Conservation (phyloP, 2,888 invertebrate species). For the Watsonalla binaria region DNA sequence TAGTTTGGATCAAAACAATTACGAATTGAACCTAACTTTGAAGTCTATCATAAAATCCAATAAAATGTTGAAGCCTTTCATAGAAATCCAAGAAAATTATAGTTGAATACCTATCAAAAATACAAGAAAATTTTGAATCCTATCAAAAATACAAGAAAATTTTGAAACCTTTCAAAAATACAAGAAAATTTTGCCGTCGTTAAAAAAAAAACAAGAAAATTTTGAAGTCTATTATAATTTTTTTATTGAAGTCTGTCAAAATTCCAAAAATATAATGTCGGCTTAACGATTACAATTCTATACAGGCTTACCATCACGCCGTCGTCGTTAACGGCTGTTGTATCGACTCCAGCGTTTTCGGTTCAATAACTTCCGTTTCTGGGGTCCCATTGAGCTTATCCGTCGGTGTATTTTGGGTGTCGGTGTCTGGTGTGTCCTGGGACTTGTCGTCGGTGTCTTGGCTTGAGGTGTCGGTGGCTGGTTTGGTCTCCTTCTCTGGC, state of each 20-base stretch:
- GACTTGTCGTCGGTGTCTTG: slow-evolving; percentile 39
- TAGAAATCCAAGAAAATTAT: too few relatives aligned
- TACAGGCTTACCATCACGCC: slow-evolving; percentile 46
- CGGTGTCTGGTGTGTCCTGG: slow-evolving; percentile 43
- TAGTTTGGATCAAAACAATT: too few relatives aligned
- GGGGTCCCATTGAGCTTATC: slow-evolving; percentile 47
- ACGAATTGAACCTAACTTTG: too few relatives aligned
- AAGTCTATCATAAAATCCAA: too few relatives aligned
- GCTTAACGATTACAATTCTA: background rate
- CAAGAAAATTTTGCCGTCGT: too few relatives aligned
- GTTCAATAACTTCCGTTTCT: slow-evolving; percentile 22
- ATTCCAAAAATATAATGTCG: background rate
- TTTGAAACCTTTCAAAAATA: too few relatives aligned
- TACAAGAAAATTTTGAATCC: too few relatives aligned
- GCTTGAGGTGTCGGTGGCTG: slow-evolving; percentile 49
- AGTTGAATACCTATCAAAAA: too few relatives aligned
- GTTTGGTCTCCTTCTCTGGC: slow-evolving; percentile 28
- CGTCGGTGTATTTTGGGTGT: slow-evolving; percentile 5
- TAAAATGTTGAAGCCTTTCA: too few relatives aligned
- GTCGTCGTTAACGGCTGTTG: slow-evolving; percentile 36
- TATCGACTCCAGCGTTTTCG: slow-evolving; percentile 33
- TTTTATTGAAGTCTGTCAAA: slow-evolving; percentile 5
- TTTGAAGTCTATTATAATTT: too few relatives aligned
- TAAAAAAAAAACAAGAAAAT: too few relatives aligned
- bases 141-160: background rate